phyloP scores from a whole-genome alignment of 2,888 invertebrate genomes.

The Notodonta ziczac region DNA sequence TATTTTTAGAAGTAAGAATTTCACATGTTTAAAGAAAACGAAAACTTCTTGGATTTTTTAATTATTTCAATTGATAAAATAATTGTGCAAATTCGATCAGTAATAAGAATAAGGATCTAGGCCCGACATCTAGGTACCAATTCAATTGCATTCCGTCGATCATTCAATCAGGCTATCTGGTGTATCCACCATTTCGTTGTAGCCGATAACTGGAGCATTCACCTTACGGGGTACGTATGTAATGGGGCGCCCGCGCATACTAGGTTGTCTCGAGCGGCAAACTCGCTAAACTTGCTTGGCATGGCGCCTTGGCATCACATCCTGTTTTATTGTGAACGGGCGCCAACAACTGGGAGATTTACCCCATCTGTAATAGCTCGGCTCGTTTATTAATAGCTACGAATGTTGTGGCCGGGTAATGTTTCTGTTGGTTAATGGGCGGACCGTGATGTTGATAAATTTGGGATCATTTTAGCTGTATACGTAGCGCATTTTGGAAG shows the following conservation, averaged over 20 bases:
- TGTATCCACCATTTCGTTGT: neutral
- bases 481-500: conserved; percentile 11
- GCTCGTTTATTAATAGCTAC: conserved; percentile 63
- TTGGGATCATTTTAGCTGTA: conserved; percentile 46
- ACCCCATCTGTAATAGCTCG: conserved; percentile 63
- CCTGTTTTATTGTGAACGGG: conserved; percentile 65
- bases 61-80: too few species aligned
- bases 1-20: too few species aligned
- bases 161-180: too few species aligned
- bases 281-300: conserved; percentile 67
- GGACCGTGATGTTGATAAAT: conserved; percentile 61
- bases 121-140: too few species aligned
- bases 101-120: too few species aligned
- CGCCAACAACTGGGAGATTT: conserved; percentile 69
- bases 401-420: conserved; percentile 58
- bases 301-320: conserved; percentile 65
- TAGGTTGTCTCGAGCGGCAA: conserved; percentile 34
- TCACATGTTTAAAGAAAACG: too few species aligned
- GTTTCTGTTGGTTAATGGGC: conserved; percentile 58
- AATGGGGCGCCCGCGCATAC: conserved; percentile 30
- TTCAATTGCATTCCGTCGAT: too few species aligned
- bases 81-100: too few species aligned
- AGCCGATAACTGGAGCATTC: conserved; percentile 2
- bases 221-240: conserved; percentile 22
- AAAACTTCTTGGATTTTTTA: too few species aligned